These are phyloP conservation scores for Callimorpha dominula DNA, from an alignment of 2,888 invertebrate genomes.

Conservation along the genomic window DNA sequence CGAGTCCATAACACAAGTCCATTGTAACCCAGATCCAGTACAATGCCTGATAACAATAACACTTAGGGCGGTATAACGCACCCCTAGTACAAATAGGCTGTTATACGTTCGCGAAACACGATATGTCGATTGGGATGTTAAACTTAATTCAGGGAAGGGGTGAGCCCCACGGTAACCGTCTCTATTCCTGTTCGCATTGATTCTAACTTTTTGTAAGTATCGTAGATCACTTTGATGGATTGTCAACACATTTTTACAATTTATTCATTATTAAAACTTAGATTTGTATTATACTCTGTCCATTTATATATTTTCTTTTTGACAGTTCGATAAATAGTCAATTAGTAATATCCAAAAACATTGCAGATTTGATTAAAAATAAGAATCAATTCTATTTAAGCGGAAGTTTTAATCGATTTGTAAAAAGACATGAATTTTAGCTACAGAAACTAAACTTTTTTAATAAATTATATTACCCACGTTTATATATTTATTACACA, in stretches of 20 bases:
- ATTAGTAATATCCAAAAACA: too few relatives aligned
- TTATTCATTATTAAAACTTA: too few relatives aligned
- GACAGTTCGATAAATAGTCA: too few relatives aligned
- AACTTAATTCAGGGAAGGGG: slow-evolving; percentile 83
- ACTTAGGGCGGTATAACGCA: slow-evolving; percentile 61
- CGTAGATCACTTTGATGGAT: slow-evolving; percentile 18
- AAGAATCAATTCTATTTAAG: too few relatives aligned
- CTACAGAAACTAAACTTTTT: too few relatives aligned
- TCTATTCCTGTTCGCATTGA: slow-evolving; percentile 74
- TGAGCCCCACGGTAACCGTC: slow-evolving; percentile 76
- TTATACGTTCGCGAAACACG: slow-evolving; percentile 72
- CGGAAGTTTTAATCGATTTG: too few relatives aligned
- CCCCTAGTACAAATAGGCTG: slow-evolving; percentile 74
- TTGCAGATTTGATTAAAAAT: too few relatives aligned
- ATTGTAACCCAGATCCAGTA: slow-evolving; percentile 21
- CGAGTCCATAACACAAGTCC: background rate
- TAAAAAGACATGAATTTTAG: too few relatives aligned
- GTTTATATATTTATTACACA: too few relatives aligned
- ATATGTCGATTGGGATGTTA: slow-evolving; percentile 85
- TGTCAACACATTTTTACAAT: slow-evolving; percentile 2
- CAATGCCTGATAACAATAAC: slow-evolving; percentile 60
- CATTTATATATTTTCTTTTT: too few relatives aligned
- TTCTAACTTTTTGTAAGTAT: slow-evolving; percentile 52
- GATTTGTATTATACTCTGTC: too few relatives aligned
- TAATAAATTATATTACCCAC: too few relatives aligned